phyloP scores from a whole-genome alignment of 2,888 invertebrate genomes.

The Drosophila anceps region DNA sequence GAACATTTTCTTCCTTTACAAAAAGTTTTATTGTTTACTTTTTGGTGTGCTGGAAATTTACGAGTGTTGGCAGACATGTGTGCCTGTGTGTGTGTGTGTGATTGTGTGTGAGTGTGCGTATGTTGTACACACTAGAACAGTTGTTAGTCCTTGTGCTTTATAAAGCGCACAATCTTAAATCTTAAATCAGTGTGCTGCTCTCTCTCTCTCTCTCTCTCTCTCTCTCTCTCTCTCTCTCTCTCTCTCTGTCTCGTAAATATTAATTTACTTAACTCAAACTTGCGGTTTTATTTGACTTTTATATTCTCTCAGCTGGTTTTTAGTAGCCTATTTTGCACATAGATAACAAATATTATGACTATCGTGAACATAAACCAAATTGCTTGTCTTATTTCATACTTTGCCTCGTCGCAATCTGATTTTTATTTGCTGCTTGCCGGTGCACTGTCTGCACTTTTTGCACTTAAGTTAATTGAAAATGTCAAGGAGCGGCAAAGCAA shows the following conservation, averaged over 20 bases:
- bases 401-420: neutral
- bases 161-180: constrained; percentile 60
- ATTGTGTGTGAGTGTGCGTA: constrained; percentile 14
- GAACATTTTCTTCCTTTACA: constrained; percentile 36
- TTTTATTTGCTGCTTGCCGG: constrained; percentile 10
- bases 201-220: too few species aligned
- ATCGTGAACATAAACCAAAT: constrained; percentile 29
- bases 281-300: constrained; percentile 49
- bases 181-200: constrained; percentile 40
- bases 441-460: constrained; percentile 18
- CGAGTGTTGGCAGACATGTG: constrained; percentile 32
- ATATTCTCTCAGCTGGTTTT: constrained; percentile 26
- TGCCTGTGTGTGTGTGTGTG: constrained; percentile 4
- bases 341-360: constrained; percentile 45
- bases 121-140: constrained; percentile 37
- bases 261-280: constrained; percentile 70
- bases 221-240: too few species aligned
- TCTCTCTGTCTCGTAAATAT: constrained; percentile 77
- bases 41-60: constrained; percentile 66
- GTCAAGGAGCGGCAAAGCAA: neutral
- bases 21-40: constrained; percentile 73
- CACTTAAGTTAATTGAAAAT: constrained; percentile 35
- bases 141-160: constrained; percentile 33
- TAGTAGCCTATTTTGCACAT: constrained; percentile 15
- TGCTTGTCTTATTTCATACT: constrained; percentile 12